Base-by-base conservation (phyloP, 1,140 invertebrate species). In the Nasonia longicornis region DNA sequence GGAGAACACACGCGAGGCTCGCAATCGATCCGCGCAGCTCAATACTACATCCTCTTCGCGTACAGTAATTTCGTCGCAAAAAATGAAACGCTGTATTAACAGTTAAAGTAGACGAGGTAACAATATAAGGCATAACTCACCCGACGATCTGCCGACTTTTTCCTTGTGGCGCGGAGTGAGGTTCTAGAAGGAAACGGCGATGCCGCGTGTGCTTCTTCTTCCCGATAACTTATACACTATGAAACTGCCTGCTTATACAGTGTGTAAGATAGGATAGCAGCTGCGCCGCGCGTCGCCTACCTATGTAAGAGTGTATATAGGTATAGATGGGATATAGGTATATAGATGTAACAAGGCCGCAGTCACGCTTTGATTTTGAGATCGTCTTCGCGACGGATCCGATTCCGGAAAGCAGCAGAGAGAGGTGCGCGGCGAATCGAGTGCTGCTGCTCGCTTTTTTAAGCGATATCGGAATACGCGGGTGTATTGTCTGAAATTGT, bases 241-340 rank as follows among this genome's bases (percentile, higher is more conserved):
- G 20, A 16, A 16, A 2, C 48, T 52, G 16, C 48, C 20, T 48
- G 45, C 11, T 12, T 48, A 48, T 48, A 48, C 14, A 48, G 45
- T 42, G 45, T 48, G 10, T 16, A 45, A 12, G 42, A 58, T n/a
- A 58, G 52, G 16, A 35, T 45, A 77, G 29, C 58, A 67, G 38
- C 74, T 77, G 74, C 35, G 35, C 52, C 52, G 52, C 52, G 52
- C 20, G 52, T 58, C 20, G 52, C 52, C 52, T 58, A 58, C 16
- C 14, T 58, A 58, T 52, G 4, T 52, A 20, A 16, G 48, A 42
- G 0, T 52, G 48, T 52, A 14, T 52, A 20, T 52, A 52, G 48
- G 11, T 52, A 52, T 52, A 52, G 8, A 52, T 48, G 11, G 4
- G 4, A 6, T 14, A 48, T 11, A 11, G 48, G 48, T 16, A 2